A percentile compares a stretch with the other conserved stretches of the same genome.
These are phyloP conservation scores for Phaethornis superciliosus DNA, from an alignment of 2,113 vertebrate species.

Conservation along the genomic window DNA sequence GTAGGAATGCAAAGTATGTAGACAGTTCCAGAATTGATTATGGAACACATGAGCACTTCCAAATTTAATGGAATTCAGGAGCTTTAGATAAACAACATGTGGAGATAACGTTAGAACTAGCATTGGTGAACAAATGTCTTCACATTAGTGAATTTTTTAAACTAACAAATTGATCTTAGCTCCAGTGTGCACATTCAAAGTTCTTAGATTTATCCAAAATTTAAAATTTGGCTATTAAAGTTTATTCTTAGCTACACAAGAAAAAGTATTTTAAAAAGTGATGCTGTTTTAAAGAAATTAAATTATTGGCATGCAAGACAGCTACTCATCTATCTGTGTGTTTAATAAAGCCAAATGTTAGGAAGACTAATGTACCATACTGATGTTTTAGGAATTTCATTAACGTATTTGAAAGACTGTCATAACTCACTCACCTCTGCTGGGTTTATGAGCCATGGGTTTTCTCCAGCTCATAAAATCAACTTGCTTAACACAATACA, in stretches of 20 bases:
- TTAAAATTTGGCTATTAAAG: background rate
- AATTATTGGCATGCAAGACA: constrained; percentile 69
- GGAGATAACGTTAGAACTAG: background rate
- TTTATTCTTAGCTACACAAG: background rate
- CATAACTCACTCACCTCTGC: constrained; percentile 80
- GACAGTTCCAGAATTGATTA: background rate
- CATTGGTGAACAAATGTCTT: background rate
- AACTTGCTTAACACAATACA: constrained; percentile 67
- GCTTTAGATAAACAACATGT: background rate
- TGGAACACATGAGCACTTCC: background rate
- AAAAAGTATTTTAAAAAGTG: background rate
- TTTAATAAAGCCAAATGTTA: constrained; percentile 80
- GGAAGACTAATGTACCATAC: constrained; percentile 80
- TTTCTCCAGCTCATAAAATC: constrained; percentile 78
- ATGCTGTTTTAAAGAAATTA: constrained; percentile 56
- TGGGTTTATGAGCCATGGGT: constrained; percentile 79
- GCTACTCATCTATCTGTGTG: constrained; percentile 70
- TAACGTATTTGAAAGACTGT: constrained; percentile 73
- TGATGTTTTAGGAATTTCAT: constrained; percentile 80
- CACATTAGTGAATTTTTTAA: background rate
- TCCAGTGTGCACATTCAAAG: background rate
- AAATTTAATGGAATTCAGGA: background rate
- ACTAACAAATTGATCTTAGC: background rate
- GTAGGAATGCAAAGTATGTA: constrained; percentile 1
- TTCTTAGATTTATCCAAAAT: background rate